Percentiles rank a stretch among this genome's conserved stretches.
Evolutionary conservation across 53 echinoderm and acorn worm genomes (phyloP).

Genomic region (Antedon mediterranea): DNA sequence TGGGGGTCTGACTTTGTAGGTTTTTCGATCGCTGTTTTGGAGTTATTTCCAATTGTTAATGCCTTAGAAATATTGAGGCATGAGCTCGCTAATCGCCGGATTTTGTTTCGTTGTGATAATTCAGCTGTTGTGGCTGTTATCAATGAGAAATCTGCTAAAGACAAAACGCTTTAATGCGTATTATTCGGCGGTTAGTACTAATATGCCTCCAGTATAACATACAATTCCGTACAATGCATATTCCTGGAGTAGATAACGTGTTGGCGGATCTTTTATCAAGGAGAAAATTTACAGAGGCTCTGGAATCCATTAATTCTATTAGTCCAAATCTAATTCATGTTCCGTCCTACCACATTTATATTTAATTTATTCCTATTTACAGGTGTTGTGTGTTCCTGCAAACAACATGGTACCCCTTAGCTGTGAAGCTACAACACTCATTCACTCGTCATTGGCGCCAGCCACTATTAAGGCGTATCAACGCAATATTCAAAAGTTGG

Average conservation of each 20-base stretch:
- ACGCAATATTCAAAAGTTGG: constrained; percentile 1
- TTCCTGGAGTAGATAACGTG: constrained; percentile 8
- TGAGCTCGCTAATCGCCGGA: not conserved
- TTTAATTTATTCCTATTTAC: not conserved
- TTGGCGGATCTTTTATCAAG: constrained; percentile 28
- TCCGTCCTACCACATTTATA: not conserved
- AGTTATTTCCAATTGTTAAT: constrained; percentile 19
- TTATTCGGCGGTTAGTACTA: constrained; percentile 6
- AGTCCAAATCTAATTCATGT: not conserved
- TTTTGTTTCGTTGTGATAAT: constrained; percentile 23
- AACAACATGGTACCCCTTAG: not conserved
- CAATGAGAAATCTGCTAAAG: constrained; percentile 22
- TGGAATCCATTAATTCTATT: not conserved
- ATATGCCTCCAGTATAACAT: constrained; percentile 15
- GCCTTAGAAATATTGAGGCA: constrained; percentile 18
- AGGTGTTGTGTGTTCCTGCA: not conserved
- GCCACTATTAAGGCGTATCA: not conserved
- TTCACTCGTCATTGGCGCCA: constrained; percentile 2
- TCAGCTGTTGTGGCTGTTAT: constrained; percentile 26
- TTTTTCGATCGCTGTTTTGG: constrained; percentile 19
- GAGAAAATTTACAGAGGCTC: constrained; percentile 12
- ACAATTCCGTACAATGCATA: constrained; percentile 9
- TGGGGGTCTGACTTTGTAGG: not conserved
- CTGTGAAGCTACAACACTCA: not conserved
- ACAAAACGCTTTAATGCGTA: constrained; percentile 7